Base-by-base conservation (phyloP, 2,113 vertebrate genomes). In the Tragelaphus buxtoni region DNA sequence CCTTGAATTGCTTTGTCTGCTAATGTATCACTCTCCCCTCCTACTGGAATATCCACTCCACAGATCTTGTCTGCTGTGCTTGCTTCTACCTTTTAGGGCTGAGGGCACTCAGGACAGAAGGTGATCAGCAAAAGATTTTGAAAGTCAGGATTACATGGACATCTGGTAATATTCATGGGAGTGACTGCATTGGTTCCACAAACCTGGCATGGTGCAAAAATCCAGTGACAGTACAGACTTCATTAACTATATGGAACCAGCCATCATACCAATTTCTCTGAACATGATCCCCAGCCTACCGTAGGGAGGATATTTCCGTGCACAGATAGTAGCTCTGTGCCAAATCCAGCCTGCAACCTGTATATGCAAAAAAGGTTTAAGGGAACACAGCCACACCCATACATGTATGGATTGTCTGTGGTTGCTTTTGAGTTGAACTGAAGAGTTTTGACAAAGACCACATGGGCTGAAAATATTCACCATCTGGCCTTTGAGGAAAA, bases 401-500 rank as follows among this genome's bases (percentile, higher is more conserved):
- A 6, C 5, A 9, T 0, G 13, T 4, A 13, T 2, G 16, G 49
- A 49, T 1, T 6, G 32, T 30, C 58, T 55, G 45, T 12, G 87
- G 39, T 13, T 84, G 51, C 58, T 80, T n/a, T 14, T 28, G 39
- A 87, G 51, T 55, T 47, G 30, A 88, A 58, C 28, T 13, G 16
- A 86, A 35, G 12, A 22, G 47, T 32, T 74, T 65, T 6, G 16
- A 56, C 30, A 11, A 87, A 95, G 39, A 89, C 13, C 20, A 18
- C 2, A 22, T 0, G 39, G 42, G 58, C 42, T 72, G 28, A 82
- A 94, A 96, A 69, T 63, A 94, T n/a, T 81, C 26, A 20, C 79
- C 30, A 55, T 7, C 63, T 65, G 87, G 60, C 39, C 20, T 65
- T 90, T 91, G 17, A 56, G 32, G 49, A 95, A 87, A 86, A 49